Evolutionary conservation across 2,797 vertebrate species (phyloP).

Genomic region (Hypotaenidia philippensis): DNA sequence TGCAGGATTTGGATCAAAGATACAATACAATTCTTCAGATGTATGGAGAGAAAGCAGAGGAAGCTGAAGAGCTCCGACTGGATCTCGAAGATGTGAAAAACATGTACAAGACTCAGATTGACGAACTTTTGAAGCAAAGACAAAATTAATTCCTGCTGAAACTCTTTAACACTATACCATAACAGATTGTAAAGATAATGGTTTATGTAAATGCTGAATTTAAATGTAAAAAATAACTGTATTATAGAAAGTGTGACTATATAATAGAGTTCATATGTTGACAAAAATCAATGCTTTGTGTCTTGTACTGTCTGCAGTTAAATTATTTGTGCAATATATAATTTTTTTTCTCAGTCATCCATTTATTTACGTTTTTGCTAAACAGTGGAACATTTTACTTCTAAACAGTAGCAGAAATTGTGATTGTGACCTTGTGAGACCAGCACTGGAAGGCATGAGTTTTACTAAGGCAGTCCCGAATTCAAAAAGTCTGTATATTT

Average conservation of each 20-base stretch:
- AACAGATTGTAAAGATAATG: constrained; percentile 68
- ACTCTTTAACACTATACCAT: background rate
- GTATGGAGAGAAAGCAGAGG: constrained; percentile 99
- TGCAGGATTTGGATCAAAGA: constrained; percentile 95
- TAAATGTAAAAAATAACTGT: constrained; percentile 65
- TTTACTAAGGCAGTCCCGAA: constrained; percentile 3
- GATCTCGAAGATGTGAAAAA: constrained; percentile 98
- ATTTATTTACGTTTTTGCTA: constrained; percentile 63
- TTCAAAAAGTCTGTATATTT: background rate
- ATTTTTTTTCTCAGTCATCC: constrained; percentile 55
- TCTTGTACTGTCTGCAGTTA: constrained; percentile 76
- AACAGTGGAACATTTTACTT: constrained; percentile 16
- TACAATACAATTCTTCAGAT: constrained; percentile 99
- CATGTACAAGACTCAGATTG: constrained; percentile 98
- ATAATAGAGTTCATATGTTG: constrained; percentile 66
- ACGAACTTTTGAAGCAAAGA: constrained; percentile 91
- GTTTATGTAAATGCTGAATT: constrained; percentile 72
- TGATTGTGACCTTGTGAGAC: background rate
- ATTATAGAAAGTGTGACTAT: constrained; percentile 74
- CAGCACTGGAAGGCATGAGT: constrained; percentile 17
- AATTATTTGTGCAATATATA: constrained; percentile 86
- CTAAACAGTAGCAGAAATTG: constrained; percentile 30
- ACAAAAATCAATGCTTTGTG: constrained; percentile 68
- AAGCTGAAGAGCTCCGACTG: constrained; percentile 93
- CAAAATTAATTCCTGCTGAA: constrained; percentile 74